Base-by-base conservation (phyloP, 2,888 invertebrate species). In the Drosophila kuntzei region DNA sequence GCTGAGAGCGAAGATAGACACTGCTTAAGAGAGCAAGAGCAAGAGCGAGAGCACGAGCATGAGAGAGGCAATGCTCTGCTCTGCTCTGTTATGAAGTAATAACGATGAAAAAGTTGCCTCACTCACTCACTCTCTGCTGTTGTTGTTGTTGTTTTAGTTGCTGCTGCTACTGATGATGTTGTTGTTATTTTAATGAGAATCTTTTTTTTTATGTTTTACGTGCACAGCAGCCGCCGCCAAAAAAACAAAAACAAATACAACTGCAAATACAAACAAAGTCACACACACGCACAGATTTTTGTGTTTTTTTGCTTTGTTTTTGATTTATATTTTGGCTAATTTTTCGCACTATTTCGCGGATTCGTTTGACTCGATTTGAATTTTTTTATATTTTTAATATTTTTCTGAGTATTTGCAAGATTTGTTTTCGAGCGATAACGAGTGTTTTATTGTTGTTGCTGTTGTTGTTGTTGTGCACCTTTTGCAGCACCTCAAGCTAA, bases 51-150 rank as follows among this genome's bases (percentile, higher is more conserved):
- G 43, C 32, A 14, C 1, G 32, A 46, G 27, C 14, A n/a, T 14
- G 22, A 34, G 54, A 37, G 66, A 41, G 71, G 25, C 61, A 49
- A 58, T 54, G 64, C 50, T 49, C 25, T 43, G 64, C 50, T 49
- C 25, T 43, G 51, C 77, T 69, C 66, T 80, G 71, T 86, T 85
- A 82, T 80, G 80, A 81, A 81, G 83, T 82, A 83, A 83, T 77
- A 79, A 81, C 63, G 71, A 69, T 66, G 68, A 76, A 78, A 76
- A 71, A 70, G 71, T 65, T 68, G 71, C 67, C 75, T 64, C 71
- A 76, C 66, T 64, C 71, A 76, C 66, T 66, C 57, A 46, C 39
- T 61, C 54, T 71, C 16, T 27, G 50, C 36, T 29, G 18, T 39
- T 49, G 49, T 29, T 49, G 16, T 6, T 49, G 16, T 5, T 27